phyloP scores from a whole-genome alignment of 2,113 vertebrate species.

The Austrofundulus limnaeus region DNA sequence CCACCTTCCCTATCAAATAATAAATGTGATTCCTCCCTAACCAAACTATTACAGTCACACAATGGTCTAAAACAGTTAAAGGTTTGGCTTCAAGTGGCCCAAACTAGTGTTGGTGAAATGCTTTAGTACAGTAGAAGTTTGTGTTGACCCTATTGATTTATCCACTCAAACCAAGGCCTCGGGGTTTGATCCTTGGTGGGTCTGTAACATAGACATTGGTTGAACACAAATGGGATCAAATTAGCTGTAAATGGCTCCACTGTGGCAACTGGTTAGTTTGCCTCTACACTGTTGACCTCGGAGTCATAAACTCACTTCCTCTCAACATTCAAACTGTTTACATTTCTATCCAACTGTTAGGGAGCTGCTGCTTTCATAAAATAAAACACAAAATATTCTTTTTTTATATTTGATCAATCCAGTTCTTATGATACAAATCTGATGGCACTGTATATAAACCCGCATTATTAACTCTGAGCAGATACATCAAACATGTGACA shows the following conservation, averaged over 20 bases:
- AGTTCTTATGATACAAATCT: too few relatives aligned
- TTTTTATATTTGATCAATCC: background rate
- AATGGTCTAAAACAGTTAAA: background rate
- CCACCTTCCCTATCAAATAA: too few relatives aligned
- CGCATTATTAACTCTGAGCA: background rate
- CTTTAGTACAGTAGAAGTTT: background rate
- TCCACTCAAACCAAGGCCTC: constrained; percentile 16
- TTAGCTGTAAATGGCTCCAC: constrained; percentile 45
- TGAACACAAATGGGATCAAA: constrained; percentile 49
- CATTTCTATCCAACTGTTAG: constrained; percentile 15
- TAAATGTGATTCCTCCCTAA: too few relatives aligned
- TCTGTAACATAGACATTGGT: constrained; percentile 41
- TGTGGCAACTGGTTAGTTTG: constrained; percentile 31
- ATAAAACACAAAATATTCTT: constrained; percentile 8
- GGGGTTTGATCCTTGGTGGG: constrained; percentile 42
- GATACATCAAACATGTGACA: constrained; percentile 4
- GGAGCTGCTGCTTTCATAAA: background rate
- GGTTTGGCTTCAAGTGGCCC: too few relatives aligned
- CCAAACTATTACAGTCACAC: background rate
- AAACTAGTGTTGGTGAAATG: background rate
- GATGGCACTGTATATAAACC: constrained; percentile 7
- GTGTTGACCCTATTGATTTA: constrained; percentile 28
- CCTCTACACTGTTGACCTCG: constrained; percentile 37
- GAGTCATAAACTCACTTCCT: constrained; percentile 19
- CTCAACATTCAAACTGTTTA: constrained; percentile 12